Evolutionary conservation across 2,113 vertebrate species (phyloP).

Genomic region (Zeus faber): DNA sequence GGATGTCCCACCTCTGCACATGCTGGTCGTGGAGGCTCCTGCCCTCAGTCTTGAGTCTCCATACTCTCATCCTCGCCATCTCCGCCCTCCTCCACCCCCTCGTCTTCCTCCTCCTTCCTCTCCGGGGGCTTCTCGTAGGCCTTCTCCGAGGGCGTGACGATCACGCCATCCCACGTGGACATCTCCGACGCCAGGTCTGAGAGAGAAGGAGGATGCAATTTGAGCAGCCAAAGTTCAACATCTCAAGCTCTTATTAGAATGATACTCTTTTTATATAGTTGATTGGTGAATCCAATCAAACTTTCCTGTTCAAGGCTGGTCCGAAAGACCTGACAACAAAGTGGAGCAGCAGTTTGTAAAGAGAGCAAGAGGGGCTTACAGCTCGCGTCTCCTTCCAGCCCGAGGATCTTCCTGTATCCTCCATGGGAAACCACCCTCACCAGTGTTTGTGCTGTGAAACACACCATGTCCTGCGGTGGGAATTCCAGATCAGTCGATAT

Average conservation of each 20-base stretch:
- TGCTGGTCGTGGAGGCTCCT: too few relatives aligned
- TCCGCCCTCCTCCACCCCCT: constrained; percentile 87
- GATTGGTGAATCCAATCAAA: too few relatives aligned
- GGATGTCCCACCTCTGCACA: not conserved
- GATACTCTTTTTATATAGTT: too few relatives aligned
- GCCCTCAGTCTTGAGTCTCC: constrained; percentile 92
- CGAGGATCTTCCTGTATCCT: constrained; percentile 93
- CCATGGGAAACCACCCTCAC: constrained; percentile 94
- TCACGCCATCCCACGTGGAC: constrained; percentile 97
- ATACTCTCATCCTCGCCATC: constrained; percentile 91
- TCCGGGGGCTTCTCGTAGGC: constrained; percentile 95
- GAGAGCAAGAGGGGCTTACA: constrained; percentile 75
- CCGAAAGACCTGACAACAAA: too few relatives aligned
- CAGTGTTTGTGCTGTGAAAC: constrained; percentile 93
- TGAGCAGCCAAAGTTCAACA: too few relatives aligned
- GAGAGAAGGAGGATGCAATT: too few relatives aligned
- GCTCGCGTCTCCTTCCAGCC: constrained; percentile 93
- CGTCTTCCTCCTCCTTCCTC: constrained; percentile 95
- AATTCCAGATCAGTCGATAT: too few relatives aligned
- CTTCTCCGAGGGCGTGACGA: constrained; percentile 95
- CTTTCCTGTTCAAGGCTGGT: too few relatives aligned
- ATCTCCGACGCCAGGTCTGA: constrained; percentile 90
- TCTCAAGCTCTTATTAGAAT: too few relatives aligned
- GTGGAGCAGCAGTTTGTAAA: too few relatives aligned
- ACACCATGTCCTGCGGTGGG: constrained; percentile 95